phyloP scores from a whole-genome alignment of 1,140 invertebrate species.

The Drosophila subpulchrella region DNA sequence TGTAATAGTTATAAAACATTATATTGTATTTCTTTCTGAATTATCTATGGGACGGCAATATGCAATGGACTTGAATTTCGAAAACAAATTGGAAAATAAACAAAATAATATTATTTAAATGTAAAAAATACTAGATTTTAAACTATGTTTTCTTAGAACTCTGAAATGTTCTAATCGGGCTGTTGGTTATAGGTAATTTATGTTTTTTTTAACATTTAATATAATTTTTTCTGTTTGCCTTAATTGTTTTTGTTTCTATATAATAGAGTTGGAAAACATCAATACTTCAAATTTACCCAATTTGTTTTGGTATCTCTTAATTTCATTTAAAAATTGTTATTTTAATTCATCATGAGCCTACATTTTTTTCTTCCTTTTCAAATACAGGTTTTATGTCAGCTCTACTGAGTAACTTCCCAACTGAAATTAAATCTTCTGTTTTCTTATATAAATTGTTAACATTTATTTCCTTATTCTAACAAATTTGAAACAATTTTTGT shows the following conservation, averaged over 20 bases:
- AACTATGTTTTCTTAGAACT: slow-evolving; percentile 9
- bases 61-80: slow-evolving; percentile 52
- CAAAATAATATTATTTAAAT: background rate
- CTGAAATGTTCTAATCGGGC: background rate
- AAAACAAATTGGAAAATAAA: slow-evolving; percentile 1
- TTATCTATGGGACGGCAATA: slow-evolving; percentile 59
- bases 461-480: slow-evolving; percentile 65
- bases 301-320: too few relatives aligned
- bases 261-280: slow-evolving; percentile 1
- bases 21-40: slow-evolving; percentile 15
- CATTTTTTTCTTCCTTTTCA: too few relatives aligned
- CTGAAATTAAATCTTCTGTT: slow-evolving; percentile 44
- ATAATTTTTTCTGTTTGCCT: slow-evolving; percentile 4
- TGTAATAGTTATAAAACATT: slow-evolving; percentile 8
- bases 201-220: slow-evolving; percentile 26
- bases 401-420: slow-evolving; percentile 27
- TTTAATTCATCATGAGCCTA: too few relatives aligned
- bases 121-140: slow-evolving; percentile 11
- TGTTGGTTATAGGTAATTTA: slow-evolving; percentile 9
- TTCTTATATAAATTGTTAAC: slow-evolving; percentile 61
- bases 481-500: slow-evolving; percentile 52
- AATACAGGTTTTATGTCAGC: background rate
- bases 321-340: background rate
- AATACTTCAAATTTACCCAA: background rate
- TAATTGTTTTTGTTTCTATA: background rate